phyloP scores from a whole-genome alignment of 2,888 invertebrate species.

The Nineta flava region DNA sequence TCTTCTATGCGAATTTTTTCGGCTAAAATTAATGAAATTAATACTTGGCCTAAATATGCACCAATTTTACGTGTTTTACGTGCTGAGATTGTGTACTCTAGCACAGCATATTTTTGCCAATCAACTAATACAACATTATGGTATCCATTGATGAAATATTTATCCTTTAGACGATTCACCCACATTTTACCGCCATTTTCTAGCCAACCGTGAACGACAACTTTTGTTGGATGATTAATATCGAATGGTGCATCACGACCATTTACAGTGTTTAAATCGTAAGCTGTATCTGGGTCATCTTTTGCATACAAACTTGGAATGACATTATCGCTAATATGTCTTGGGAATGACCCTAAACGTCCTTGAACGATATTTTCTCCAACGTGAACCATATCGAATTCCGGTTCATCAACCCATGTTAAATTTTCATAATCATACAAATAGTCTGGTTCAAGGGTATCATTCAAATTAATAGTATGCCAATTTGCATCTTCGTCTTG shows the following conservation, averaged over 20 bases:
- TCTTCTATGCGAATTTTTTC: conserved; percentile 14
- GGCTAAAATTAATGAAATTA: conserved; percentile 19
- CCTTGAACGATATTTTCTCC: too few relatives aligned
- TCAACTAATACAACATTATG: conserved; percentile 27
- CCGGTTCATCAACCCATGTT: not conserved
- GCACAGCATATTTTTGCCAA: conserved; percentile 19
- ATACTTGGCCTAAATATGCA: conserved; percentile 19
- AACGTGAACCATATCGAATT: too few relatives aligned
- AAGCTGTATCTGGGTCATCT: conserved; percentile 5
- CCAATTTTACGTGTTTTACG: conserved; percentile 18
- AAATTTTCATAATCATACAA: not conserved
- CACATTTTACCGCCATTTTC: conserved; percentile 14
- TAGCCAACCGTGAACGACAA: conserved; percentile 23
- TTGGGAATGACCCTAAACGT: not conserved
- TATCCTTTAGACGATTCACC: conserved; percentile 14
- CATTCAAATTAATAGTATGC: not conserved
- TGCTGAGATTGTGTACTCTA: conserved; percentile 1
- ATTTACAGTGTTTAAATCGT: conserved; percentile 10
- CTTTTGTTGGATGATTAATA: conserved; percentile 14
- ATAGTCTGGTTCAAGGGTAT: not conserved
- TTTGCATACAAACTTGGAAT: not conserved
- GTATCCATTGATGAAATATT: conserved; percentile 20
- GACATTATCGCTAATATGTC: not conserved
- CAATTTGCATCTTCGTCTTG: not conserved
- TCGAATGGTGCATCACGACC: conserved; percentile 14